A percentile compares a stretch with the other conserved stretches of the same genome.
Conservation (phyloP, 2,113 vertebrate genomes). For the Festucalex cinctus region DNA sequence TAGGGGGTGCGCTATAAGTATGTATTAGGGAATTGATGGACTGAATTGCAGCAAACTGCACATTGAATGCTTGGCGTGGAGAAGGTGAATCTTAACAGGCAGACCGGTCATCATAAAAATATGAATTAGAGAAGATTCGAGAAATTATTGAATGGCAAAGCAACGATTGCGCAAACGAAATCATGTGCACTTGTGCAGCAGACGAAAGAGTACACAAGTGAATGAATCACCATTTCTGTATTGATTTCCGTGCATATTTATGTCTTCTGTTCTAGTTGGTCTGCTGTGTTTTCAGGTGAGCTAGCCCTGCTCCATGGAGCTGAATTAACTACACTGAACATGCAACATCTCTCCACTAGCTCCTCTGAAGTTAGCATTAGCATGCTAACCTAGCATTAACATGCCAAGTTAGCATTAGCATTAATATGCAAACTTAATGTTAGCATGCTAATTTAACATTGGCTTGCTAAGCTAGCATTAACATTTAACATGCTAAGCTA, state of each 20-base stretch:
- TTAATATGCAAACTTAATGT: no score
- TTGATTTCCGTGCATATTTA: slow-evolving; percentile 75
- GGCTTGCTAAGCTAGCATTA: no score
- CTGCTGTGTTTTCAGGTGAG: slow-evolving; percentile 61
- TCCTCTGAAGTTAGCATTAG: no score
- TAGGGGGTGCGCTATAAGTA: slow-evolving; percentile 50
- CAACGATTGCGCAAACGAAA: background rate
- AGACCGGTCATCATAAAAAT: no score
- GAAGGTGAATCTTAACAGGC: slow-evolving; percentile 16
- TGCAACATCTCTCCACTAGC: slow-evolving; percentile 34
- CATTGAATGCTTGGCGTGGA: slow-evolving; percentile 35
- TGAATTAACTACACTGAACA: slow-evolving; percentile 23
- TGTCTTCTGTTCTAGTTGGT: slow-evolving; percentile 41
- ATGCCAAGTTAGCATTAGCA: no score
- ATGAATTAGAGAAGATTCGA: no score
- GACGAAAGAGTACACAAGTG: slow-evolving; percentile 39
- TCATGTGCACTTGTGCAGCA: slow-evolving; percentile 21
- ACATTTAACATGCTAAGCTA: no score
- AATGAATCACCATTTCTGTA: slow-evolving; percentile 62
- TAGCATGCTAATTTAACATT: no score
- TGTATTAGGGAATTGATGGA: slow-evolving; percentile 42
- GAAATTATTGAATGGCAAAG: no score
- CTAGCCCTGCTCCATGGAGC: slow-evolving; percentile 43
- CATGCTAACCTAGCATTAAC: no score
- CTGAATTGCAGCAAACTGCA: slow-evolving; percentile 49